Conservation (phyloP, 2,888 invertebrate genomes). For the Dermolepida albohirtum region DNA sequence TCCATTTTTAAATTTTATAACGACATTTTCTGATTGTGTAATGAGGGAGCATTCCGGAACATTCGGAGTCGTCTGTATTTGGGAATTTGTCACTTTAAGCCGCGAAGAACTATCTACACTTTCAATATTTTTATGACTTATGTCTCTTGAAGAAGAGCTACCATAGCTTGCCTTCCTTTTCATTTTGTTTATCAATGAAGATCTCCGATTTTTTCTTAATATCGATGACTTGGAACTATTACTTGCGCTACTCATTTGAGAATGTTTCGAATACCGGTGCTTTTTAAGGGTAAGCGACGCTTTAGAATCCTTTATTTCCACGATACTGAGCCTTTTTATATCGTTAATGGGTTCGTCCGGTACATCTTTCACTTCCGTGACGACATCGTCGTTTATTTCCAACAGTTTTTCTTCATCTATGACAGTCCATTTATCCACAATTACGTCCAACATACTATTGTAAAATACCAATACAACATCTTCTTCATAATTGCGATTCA, state of each 20-base stretch:
- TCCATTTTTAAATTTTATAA: conserved; percentile 69
- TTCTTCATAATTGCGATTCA: conserved; percentile 47
- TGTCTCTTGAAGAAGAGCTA: not conserved
- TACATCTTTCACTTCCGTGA: not conserved
- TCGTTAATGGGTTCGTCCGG: not conserved
- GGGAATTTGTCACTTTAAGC: not conserved
- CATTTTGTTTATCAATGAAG: not conserved
- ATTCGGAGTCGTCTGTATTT: too few species aligned
- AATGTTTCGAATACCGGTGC: too few species aligned
- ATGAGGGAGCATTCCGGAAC: too few species aligned
- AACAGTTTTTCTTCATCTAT: conserved; percentile 20
- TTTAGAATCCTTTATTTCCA: conserved; percentile 45
- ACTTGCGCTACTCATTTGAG: too few species aligned
- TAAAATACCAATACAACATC: conserved; percentile 52
- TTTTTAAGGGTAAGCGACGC: conserved; percentile 23
- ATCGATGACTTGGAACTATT: conserved; percentile 45
- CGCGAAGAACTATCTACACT: not conserved
- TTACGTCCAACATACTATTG: conserved; percentile 50
- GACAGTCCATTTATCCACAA: conserved; percentile 47
- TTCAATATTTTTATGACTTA: too few species aligned
- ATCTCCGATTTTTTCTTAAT: conserved; percentile 36
- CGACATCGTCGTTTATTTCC: not conserved
- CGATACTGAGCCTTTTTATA: not conserved
- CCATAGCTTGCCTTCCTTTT: conserved; percentile 1
- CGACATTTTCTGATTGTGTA: conserved; percentile 67